Base-by-base conservation (phyloP, 2,113 vertebrate species). In the Pontoporia blainvillei region DNA sequence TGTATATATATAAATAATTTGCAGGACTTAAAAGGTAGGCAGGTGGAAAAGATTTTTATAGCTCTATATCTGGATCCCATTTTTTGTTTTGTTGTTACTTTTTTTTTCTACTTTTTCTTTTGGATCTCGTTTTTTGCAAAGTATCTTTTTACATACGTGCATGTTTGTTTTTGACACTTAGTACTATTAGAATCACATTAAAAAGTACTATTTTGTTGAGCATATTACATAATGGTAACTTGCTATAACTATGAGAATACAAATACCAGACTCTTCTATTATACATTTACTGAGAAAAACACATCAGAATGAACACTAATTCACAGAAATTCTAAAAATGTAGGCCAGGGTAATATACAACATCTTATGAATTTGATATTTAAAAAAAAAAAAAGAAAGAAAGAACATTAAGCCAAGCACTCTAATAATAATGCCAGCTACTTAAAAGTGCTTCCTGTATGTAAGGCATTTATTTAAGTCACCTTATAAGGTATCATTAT, bases 281-380 rank as follows among this genome's bases (percentile, higher is more conserved):
- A 17, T 21, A 59, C 25, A 31, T 87, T 86, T 61, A 83, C 25
- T 31, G 71, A 73, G n/a, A 59, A 92, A 82, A 93, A 87, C 17
- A 54, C 4, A 91, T 54, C 44, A 91, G 86, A 78, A 73, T 52
- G 31, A 84, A 84, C 11, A 86, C 13, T 5, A 94, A 83, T 66
- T 90, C 75, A 86, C 1, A 92, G 17, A 84, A 94, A 83, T 85
- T 81, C 75, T 92, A 84, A 27, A 93, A 96, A 57, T 12, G 12
- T 29, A 85, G 14, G 72, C 39, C 84, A 34, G 21, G 7, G 69
- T 61, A 46, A 17, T 39, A 88, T 29, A 49, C 1, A 81, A 5
- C 84, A 57, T 92, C 17, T 62, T 86, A 81, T 8, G 41, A 73
- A 89, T 86, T 75, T 81, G 29, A 12, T 93, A 82, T 82, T 89